A percentile compares a stretch with the other conserved stretches of the same genome.
Evolutionary conservation across 2,797 vertebrate species (phyloP).

Genomic region (Phoeniculus purpureus): DNA sequence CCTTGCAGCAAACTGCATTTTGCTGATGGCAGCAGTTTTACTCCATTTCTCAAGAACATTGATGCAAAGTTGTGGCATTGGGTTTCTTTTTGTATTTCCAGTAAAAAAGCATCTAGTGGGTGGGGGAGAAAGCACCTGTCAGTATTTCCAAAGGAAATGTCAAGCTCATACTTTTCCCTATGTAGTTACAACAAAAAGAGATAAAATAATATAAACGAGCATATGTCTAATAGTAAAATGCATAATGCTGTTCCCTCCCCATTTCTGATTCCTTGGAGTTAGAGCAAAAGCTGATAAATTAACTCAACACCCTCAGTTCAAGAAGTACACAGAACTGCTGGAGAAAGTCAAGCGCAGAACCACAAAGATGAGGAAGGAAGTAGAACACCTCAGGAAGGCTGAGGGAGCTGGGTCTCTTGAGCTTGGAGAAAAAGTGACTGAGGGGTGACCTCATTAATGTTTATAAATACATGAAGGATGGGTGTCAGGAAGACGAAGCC

Average conservation of each 20-base stretch:
- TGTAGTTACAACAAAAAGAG: neutral
- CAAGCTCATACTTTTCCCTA: neutral
- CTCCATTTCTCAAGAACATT: neutral
- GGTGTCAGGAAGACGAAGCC: too few species aligned
- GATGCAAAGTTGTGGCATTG: neutral
- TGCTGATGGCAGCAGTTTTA: conserved; percentile 38
- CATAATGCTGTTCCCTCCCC: neutral
- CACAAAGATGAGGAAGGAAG: too few species aligned
- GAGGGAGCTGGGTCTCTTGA: too few species aligned
- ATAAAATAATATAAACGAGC: neutral
- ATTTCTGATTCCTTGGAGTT: neutral
- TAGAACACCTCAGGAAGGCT: too few species aligned
- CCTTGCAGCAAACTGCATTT: conserved; percentile 16
- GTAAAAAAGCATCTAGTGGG: neutral
- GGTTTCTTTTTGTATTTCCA: neutral
- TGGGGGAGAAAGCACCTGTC: neutral
- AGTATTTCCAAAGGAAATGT: neutral
- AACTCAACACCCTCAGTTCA: neutral
- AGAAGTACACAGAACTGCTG: too few species aligned
- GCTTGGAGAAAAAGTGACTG: too few species aligned
- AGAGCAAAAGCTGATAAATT: neutral
- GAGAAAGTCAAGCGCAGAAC: too few species aligned
- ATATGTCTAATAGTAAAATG: neutral
- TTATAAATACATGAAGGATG: too few species aligned
- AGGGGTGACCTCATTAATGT: too few species aligned